Evolutionary conservation across 35 echinoderm and acorn worm genomes (phyloP), one percentile per base, ranked within the genome.

Genomic region (Diadema setosum): DNA sequence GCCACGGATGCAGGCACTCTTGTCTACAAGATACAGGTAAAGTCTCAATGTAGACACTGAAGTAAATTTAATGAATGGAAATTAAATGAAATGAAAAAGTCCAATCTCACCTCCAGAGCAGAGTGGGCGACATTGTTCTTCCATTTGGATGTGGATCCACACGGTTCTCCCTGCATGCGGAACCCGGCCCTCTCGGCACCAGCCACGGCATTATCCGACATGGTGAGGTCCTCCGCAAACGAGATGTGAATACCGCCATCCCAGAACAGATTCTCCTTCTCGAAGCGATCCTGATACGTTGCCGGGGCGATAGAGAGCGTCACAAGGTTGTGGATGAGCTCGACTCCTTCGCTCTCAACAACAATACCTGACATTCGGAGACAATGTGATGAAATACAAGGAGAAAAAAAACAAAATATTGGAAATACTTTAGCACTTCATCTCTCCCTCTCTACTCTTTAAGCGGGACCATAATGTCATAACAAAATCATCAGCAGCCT

Each of bases 201-300:
- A 37, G 84, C 88, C 9, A 95, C 88, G 4, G 88, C 76, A 81
- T 95, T 95, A 32, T 95, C 90, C 29, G 64, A 50, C 57, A 91
- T 31, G 8, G 87, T 39, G 40, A 58, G 63, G 16, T 87, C 36
- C 20, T 39, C 44, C 21, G 93, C 70, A 3, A 39, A 65, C 35
- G 86, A 35, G 1, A 95, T 34, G 33, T 90, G 83, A 64, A 95
- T 90, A 11, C 87, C 84, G 15, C 60, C 93, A 57, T n/a, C 42
- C 84, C 82, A 87, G 1, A 45, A 27, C 7, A 70, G 4, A 36
- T 87, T 90, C 36, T 95, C 83, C 12, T 0, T 7, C 50, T 91
- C 83, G 27, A 20, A 37, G 40, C 88, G 39, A 27, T 95, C 93
- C 45, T 90, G 83, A 41, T 95, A 95, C 18, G 93, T 95, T 17